Percentiles rank a stretch among this genome's conserved stretches.
Evolutionary conservation across 2,888 invertebrate species (phyloP).

Genomic region (Sclerodermus sp.): DNA sequence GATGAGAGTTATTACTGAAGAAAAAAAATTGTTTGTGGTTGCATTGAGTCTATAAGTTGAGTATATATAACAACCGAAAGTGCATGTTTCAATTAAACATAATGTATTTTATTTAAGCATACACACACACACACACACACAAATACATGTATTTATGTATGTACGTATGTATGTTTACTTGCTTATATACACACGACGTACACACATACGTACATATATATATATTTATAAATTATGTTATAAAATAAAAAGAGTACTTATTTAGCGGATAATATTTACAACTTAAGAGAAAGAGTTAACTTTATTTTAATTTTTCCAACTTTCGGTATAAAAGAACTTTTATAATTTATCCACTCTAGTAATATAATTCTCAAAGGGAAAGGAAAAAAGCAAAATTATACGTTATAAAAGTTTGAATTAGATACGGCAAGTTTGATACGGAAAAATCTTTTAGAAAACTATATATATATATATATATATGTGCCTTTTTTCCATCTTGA

Average conservation of each 20-base stretch:
- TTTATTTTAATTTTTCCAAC: too few relatives aligned
- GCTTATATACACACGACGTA: not conserved
- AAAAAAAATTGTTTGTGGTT: too few relatives aligned
- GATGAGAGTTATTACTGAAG: too few relatives aligned
- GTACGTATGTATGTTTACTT: constrained; percentile 11
- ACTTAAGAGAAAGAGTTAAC: constrained; percentile 11
- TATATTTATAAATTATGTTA: constrained; percentile 22
- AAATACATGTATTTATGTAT: constrained; percentile 9
- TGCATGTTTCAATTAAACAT: constrained; percentile 29
- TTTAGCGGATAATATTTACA: constrained; percentile 29
- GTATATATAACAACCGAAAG: constrained; percentile 22
- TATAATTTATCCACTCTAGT: too few relatives aligned
- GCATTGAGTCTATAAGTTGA: constrained; percentile 28
- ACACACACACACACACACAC: constrained; percentile 3
- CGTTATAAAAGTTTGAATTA: too few relatives aligned
- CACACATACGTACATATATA: constrained; percentile 11
- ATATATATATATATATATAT: too few relatives aligned
- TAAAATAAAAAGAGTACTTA: constrained; percentile 30
- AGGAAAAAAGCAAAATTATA: too few relatives aligned
- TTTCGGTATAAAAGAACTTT: too few relatives aligned
- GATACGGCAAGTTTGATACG: too few relatives aligned
- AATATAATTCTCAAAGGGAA: too few relatives aligned
- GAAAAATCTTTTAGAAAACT: too few relatives aligned
- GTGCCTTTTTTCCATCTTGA: too few relatives aligned
- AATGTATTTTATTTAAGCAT: constrained; percentile 38